Conservation (phyloP, 2,888 invertebrate species). For the Plagodis dolabraria region DNA sequence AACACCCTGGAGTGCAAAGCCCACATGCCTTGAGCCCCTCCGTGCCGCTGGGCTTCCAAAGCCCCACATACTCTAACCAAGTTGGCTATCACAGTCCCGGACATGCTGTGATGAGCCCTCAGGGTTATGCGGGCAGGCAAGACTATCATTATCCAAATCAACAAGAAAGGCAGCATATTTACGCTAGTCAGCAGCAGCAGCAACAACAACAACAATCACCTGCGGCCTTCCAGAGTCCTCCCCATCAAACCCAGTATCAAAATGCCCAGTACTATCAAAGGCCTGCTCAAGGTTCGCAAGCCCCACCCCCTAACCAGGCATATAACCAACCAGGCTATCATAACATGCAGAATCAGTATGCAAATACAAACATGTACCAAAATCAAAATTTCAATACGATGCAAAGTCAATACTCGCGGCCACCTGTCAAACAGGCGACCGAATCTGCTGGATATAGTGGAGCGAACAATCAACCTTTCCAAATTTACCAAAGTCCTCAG, state of each 20-base stretch:
- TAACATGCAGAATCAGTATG: conserved; percentile 66
- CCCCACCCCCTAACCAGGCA: conserved; percentile 52
- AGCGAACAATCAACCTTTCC: conserved; percentile 63
- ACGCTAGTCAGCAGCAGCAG: conserved; percentile 61
- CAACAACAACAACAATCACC: conserved; percentile 41
- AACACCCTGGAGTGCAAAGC: conserved; percentile 73
- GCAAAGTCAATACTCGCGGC: conserved; percentile 66
- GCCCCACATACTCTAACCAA: conserved; percentile 72
- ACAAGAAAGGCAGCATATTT: conserved; percentile 70
- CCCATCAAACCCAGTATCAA: conserved; percentile 74
- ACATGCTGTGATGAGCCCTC: conserved; percentile 76
- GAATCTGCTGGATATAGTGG: conserved; percentile 61
- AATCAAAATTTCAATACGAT: conserved; percentile 64
- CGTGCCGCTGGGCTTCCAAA: conserved; percentile 73
- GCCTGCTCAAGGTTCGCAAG: conserved; percentile 51
- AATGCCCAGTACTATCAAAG: conserved; percentile 74
- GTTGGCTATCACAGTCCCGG: conserved; percentile 73
- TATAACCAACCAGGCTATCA: conserved; percentile 68
- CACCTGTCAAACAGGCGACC: conserved; percentile 59
- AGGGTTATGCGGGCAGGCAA: conserved; percentile 63
- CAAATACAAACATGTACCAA: conserved; percentile 61
- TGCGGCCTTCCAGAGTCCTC: conserved; percentile 70
- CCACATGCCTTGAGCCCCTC: conserved; percentile 69
- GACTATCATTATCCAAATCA: conserved; percentile 72
- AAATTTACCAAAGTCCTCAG: conserved; percentile 78